Evolutionary conservation across 2,797 vertebrate species (phyloP), one percentile per base, ranked within the genome.

Genomic region (Parauchenoglanis ngamensis): DNA sequence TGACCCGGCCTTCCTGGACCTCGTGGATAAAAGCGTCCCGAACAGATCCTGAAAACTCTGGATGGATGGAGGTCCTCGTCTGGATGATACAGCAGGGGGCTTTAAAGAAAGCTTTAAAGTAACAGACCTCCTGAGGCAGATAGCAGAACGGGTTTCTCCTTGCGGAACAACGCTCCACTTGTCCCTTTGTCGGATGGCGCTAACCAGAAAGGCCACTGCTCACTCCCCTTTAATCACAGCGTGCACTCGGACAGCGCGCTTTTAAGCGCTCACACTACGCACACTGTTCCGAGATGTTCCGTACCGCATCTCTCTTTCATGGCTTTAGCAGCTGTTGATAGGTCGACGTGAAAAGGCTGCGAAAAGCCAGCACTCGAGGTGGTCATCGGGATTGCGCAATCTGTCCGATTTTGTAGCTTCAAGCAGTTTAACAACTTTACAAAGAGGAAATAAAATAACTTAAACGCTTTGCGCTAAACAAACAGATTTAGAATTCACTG

Each of bases 11-110:
- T 91, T 92, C 94, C 94, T 91, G 94, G 65, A 88, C 93, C 2
- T 93, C 87, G 87, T 76, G 90, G 92, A 94, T 94, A 92, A 95
- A 95, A 92, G 90, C 87, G 93, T 91, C 93, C 94, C 93, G 94
- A 96, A 95, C 93, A 83, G 91, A 88, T 92, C 90, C 87, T 56
- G 54, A 79, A 61, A 1, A 91, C 91, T 92, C 90, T 2, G 90
- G 86, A 89, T 2, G 91, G 88, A 90, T 77, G 85, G 85, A 83
- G 79, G 44, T 84, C 56, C 73, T 83, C 49, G 59, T 88, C 77
- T 87, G 85, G 86, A 85, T 17, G 40, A 79, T 75, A 75, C 83
- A 59, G 46, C 35, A 56, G 70, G 73, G 83, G 86, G 80, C 35
- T 72, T 35, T 85, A 54, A 57, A 85, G 86, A 31, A 85, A 76